A percentile compares a stretch with the other conserved stretches of the same genome.
Conservation (phyloP, 2,888 invertebrate genomes). For the Rhagonycha lutea region DNA sequence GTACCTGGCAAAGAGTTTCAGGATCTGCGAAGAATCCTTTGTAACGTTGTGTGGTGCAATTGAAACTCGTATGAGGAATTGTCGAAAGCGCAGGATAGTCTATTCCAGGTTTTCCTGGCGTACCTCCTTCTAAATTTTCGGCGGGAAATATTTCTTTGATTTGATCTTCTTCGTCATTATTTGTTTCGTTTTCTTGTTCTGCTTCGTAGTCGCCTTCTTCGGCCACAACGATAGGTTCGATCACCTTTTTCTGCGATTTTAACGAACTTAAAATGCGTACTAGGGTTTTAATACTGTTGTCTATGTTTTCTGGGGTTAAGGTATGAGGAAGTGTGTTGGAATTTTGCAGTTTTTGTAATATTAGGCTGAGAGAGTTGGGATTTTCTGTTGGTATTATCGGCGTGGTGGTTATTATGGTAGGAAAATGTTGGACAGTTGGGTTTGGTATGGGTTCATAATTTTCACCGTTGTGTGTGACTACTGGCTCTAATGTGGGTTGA, state of each 20-base stretch:
- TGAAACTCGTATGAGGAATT: conserved; percentile 78
- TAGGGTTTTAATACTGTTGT: conserved; percentile 76
- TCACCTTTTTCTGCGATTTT: conserved; percentile 57
- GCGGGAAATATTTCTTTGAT: conserved; percentile 50
- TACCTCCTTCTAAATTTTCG: conserved; percentile 62
- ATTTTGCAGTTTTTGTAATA: conserved; percentile 73
- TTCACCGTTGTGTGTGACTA: conserved; percentile 7
- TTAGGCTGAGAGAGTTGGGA: conserved; percentile 57
- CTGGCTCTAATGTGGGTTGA: conserved; percentile 30
- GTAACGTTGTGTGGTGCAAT: conserved; percentile 83
- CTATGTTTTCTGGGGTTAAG: conserved; percentile 76
- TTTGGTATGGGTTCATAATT: conserved; percentile 24
- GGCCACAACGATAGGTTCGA: conserved; percentile 51
- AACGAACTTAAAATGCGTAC: conserved; percentile 75
- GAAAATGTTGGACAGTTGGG: neutral
- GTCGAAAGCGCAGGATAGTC: conserved; percentile 79
- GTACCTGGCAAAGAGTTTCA: conserved; percentile 82
- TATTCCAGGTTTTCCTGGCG: conserved; percentile 71
- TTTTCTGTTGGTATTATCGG: conserved; percentile 34
- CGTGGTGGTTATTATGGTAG: neutral
- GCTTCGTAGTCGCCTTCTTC: conserved; percentile 41
- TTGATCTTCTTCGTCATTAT: conserved; percentile 40
- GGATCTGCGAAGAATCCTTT: conserved; percentile 91
- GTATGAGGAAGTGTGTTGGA: conserved; percentile 77
- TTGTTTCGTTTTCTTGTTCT: conserved; percentile 45